These are phyloP conservation scores for Strigamia crassipes DNA, from an alignment of 2,888 invertebrate species.

Conservation along the genomic window DNA sequence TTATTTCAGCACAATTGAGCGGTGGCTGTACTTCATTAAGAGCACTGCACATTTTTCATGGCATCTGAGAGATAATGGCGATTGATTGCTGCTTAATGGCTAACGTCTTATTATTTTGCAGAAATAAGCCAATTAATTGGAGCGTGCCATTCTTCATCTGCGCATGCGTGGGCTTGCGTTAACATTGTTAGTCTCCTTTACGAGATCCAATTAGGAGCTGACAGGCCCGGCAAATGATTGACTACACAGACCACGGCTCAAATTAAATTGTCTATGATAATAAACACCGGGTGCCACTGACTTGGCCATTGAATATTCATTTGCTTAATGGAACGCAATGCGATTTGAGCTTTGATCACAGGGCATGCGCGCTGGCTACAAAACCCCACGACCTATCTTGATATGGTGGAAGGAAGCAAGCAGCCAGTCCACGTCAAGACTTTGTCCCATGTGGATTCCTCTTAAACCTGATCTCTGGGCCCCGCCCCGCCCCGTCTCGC, in stretches of 20 bases:
- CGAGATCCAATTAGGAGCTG: conserved; percentile 10
- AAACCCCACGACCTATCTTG: not conserved
- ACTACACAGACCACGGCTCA: conserved; percentile 10
- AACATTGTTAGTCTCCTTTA: conserved; percentile 6
- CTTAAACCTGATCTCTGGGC: too few relatives aligned
- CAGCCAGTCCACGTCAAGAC: too few relatives aligned
- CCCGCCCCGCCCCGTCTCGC: too few relatives aligned
- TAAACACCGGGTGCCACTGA: conserved; percentile 10
- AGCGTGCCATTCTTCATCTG: conserved; percentile 10
- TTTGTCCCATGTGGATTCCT: too few relatives aligned
- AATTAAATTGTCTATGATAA: conserved; percentile 10
- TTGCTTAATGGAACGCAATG: not conserved
- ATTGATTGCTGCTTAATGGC: conserved; percentile 10
- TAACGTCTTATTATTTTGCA: conserved; percentile 1
- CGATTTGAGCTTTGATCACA: not conserved
- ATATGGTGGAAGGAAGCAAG: too few relatives aligned
- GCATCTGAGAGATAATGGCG: not conserved
- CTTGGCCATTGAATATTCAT: conserved; percentile 10
- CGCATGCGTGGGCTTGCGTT: conserved; percentile 2
- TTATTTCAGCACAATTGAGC: conserved; percentile 3
- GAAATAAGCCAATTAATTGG: conserved; percentile 10
- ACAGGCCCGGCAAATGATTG: conserved; percentile 4
- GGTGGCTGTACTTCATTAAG: conserved; percentile 3
- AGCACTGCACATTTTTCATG: conserved; percentile 10
- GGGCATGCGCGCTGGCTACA: not conserved